Evolutionary conservation across 2,888 invertebrate genomes (phyloP).

Genomic region (Trisateles emortualis): DNA sequence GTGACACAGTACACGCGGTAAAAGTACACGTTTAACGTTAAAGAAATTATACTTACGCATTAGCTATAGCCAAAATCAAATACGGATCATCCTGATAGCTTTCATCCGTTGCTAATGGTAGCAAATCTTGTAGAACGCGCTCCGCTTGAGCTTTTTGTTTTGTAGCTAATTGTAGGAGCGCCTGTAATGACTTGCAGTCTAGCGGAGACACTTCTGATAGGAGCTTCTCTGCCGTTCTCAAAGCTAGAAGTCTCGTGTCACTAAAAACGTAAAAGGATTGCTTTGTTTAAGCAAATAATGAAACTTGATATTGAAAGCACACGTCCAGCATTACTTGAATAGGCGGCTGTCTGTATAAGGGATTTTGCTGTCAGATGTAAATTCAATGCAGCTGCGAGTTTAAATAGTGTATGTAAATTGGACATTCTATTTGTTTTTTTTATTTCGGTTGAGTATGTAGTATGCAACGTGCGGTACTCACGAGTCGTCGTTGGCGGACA

Average conservation of each 20-base stretch:
- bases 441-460: no score
- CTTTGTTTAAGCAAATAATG: no score
- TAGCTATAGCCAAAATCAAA: constrained; percentile 94
- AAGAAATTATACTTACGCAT: constrained; percentile 78
- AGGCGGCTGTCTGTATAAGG: no score
- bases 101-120: constrained; percentile 90
- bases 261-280: constrained; percentile 55
- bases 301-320: no score
- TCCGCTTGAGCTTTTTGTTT: constrained; percentile 95
- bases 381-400: no score
- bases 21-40: neutral
- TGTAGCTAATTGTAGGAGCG: constrained; percentile 93
- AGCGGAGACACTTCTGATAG: constrained; percentile 90
- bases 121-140: constrained; percentile 92
- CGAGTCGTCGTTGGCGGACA: constrained; percentile 51
- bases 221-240: constrained; percentile 92
- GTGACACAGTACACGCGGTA: neutral
- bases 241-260: constrained; percentile 93
- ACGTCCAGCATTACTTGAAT: no score
- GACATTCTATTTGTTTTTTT: no score
- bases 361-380: no score
- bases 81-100: constrained; percentile 93
- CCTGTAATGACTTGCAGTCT: constrained; percentile 91
- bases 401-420: no score
- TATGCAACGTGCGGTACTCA: constrained; percentile 43